Conservation (phyloP, 1,140 invertebrate species). For the Papilio aristodemus region DNA sequence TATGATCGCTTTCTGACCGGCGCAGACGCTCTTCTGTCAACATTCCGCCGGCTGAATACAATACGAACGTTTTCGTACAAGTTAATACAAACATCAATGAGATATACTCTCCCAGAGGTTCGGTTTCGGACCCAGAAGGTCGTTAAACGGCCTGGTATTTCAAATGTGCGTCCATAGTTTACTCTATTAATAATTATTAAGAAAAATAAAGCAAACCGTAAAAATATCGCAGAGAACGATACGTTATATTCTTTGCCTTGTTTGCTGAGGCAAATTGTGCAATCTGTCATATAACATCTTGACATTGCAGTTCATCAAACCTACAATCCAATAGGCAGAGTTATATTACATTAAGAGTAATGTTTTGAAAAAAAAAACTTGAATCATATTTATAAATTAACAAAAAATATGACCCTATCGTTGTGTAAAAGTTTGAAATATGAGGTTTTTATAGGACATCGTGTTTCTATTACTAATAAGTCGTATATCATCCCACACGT, state of each 20-base stretch:
- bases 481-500: too few relatives aligned
- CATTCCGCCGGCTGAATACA: neutral
- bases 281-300: too few relatives aligned
- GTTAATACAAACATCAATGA: neutral
- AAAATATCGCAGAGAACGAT: neutral
- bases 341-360: too few relatives aligned
- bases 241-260: neutral
- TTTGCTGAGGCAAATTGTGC: too few relatives aligned
- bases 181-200: neutral
- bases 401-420: too few relatives aligned
- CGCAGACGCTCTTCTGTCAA: neutral
- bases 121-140: neutral
- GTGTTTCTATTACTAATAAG: too few relatives aligned
- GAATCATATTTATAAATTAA: too few relatives aligned
- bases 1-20: conserved; percentile 36
- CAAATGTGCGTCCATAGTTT: neutral
- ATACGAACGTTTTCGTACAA: neutral
- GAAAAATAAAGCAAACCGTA: neutral
- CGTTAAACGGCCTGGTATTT: neutral
- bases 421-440: too few relatives aligned
- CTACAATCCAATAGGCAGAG: too few relatives aligned
- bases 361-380: too few relatives aligned
- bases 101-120: neutral
- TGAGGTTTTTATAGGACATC: too few relatives aligned
- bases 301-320: too few relatives aligned